Base-by-base conservation (phyloP, 2,113 vertebrate genomes). In the Steatornis caripensis region DNA sequence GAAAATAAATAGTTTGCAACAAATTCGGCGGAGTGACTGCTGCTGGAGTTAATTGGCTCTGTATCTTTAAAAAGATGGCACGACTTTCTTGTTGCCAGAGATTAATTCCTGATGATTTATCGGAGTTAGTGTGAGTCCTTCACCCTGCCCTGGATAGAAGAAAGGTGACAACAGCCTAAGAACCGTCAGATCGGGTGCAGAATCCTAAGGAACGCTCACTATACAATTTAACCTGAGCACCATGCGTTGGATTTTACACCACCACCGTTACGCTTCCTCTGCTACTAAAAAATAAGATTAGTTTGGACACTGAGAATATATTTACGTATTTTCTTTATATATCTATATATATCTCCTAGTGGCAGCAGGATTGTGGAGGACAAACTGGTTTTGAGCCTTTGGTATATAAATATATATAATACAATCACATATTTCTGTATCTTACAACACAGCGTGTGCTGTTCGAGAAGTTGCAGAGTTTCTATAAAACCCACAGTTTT, bases 1-100 rank as follows among this genome's bases (percentile, higher is more conserved):
- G 90, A 96, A 91, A 92, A 65, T 91, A 91, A 92, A 92, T 95
- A 95, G 95, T 95, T 97, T 96, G 84, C 78, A 89, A 83, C 86
- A 89, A 93, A 95, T 49, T 76, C 57, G 9, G 77, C 7, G 1
- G 69, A 89, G 86, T 57, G 71, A 66, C 90, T 78, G 83, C 74
- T 15, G 46, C 79, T 79, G 84, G 48, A 94, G 83, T 57, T 92
- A 95, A 93, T 89, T 87, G 83, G 87, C 61, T 96, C 18, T 7
- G 41, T 68, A 76, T 54, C 74, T 65, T 75, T 87, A 85, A 91
- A 91, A 94, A 2, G 49, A 82, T 43, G 70, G 45, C 70, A 79
- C 3, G 54, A 54, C 81, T 92, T 89, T 92, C 45, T 76, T 87
- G 65, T 74, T 87, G 45, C 57, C 66, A 65, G 81, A 91, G 95